Evolutionary conservation across 2,888 invertebrate species (phyloP).

Genomic region (Temnothorax ravouxi): DNA sequence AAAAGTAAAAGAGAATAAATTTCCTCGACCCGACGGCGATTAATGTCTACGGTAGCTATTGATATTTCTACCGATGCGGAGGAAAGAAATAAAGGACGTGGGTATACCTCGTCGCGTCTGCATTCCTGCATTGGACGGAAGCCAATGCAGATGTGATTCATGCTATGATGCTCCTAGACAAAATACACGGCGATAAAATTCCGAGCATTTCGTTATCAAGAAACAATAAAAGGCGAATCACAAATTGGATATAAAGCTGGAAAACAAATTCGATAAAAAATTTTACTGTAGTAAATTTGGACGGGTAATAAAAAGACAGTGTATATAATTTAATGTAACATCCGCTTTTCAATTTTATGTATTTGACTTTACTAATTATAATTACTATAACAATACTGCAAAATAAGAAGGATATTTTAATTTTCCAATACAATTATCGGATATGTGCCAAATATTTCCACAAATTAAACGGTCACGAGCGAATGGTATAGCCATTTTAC

Average conservation of each 20-base stretch:
- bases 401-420: neutral
- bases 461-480: slow-evolving; percentile 16
- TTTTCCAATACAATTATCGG: neutral
- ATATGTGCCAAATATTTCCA: neutral
- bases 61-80: slow-evolving; percentile 40
- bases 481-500: neutral
- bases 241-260: neutral
- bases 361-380: neutral
- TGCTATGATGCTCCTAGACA: neutral
- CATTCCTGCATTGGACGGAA: slow-evolving; percentile 50
- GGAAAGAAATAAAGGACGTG: slow-evolving; percentile 28
- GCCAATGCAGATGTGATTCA: slow-evolving; percentile 44
- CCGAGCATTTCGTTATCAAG: neutral
- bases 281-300: neutral
- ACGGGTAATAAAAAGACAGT: neutral
- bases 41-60: slow-evolving; percentile 52
- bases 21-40: slow-evolving; percentile 27
- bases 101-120: slow-evolving; percentile 25
- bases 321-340: neutral
- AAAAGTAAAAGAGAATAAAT: slow-evolving; percentile 44
- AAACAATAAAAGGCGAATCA: neutral
- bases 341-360: neutral
- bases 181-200: slow-evolving; percentile 22
- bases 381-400: neutral
- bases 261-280: neutral